Evolutionary conservation across 2,113 vertebrate species (phyloP).

Genomic region (Pseudopipra pipra): DNA sequence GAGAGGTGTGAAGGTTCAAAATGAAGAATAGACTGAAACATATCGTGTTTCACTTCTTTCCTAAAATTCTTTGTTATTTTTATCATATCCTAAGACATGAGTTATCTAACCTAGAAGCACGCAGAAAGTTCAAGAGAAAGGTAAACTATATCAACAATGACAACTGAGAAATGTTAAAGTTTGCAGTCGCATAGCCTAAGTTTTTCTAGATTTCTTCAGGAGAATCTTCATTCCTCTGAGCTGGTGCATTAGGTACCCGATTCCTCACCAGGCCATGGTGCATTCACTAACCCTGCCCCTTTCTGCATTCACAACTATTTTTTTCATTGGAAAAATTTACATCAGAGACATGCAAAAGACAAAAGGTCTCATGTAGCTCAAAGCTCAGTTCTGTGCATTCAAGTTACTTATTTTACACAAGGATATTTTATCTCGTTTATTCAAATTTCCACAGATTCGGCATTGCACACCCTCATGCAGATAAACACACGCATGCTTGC

Average conservation of each 20-base stretch:
- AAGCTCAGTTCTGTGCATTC: background rate
- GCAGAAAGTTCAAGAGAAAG: background rate
- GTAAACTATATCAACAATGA: background rate
- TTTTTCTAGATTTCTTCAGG: background rate
- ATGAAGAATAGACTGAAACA: background rate
- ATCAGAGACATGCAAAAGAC: background rate
- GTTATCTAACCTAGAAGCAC: background rate
- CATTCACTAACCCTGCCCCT: background rate
- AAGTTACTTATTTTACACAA: background rate
- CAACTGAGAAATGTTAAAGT: background rate
- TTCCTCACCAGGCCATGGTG: background rate
- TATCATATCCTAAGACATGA: background rate
- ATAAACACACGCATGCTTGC: background rate
- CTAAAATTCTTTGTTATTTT: background rate
- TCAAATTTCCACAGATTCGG: background rate
- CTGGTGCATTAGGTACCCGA: accelerated
- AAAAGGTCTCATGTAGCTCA: background rate
- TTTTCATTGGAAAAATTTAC: background rate
- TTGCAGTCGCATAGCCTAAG: background rate
- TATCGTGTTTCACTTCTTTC: background rate
- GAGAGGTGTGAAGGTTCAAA: background rate
- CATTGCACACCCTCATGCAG: no score
- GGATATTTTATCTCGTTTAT: background rate
- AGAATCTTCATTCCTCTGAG: background rate
- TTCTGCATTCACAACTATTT: background rate